Base-by-base conservation (phyloP, 2,888 invertebrate genomes). In the Euphydryas editha region DNA sequence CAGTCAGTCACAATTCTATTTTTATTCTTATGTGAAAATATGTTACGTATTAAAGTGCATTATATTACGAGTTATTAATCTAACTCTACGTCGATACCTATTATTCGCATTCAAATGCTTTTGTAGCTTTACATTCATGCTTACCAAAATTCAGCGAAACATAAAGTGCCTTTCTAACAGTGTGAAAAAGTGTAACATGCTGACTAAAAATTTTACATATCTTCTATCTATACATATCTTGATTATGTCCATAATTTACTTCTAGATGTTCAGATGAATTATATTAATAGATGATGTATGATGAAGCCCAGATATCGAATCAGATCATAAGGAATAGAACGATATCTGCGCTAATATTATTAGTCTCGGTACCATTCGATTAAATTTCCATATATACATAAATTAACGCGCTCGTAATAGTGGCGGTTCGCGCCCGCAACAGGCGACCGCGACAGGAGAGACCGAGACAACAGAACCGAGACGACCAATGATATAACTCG, bases 131-230 rank as follows among this genome's bases (percentile, higher is more conserved):
- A 67, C 62, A 68, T 65, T 59, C 90, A 90, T 90, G 88, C 90
- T 85, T 79, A 83, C 80, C 79, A 79, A 81, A 76, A 76, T 21
- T 39, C 73, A 72, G 71, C 39, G 78, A 81, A 81, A 82, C 81
- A 78, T 73, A 76, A 70, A 74, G 82, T 86, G 83, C 81, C 79
- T 76, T 73, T 81, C 79, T 83, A 61, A 82, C 77, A 76, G 77
- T 76, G 80, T 77, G 80, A 30, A 17, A 36, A 17, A 21, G 73
- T 75, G 80, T 79, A 44, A 36, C 90, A 90, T 90, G 90, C 90
- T 80, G 64, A 82, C 77, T 82, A 77, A 81, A 76, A 73, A 39
- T 55, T 57, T 13, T n/a, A n/a, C n/a, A n/a, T n/a, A n/a, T n/a
- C n/a, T n/a, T n/a, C n/a, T n/a, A n/a, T n/a, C n/a, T n/a, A 57